Conservation (phyloP, 2,113 vertebrate species). For the Azemiops feae region DNA sequence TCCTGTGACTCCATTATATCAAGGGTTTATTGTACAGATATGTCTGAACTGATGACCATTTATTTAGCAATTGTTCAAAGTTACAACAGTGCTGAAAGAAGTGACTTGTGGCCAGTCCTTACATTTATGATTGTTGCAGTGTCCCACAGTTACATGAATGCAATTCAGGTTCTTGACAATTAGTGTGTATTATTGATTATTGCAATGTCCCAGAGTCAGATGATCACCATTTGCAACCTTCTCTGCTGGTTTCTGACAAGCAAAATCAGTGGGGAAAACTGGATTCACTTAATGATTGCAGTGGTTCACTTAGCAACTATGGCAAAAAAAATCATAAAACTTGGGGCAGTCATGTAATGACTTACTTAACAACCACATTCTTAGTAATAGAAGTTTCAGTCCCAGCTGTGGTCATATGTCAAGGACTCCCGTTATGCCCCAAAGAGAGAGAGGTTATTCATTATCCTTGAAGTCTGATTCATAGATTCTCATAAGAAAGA, state of each 20-base stretch:
- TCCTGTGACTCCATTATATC: not conserved
- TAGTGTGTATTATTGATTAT: not conserved
- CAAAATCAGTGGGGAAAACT: too few relatives aligned
- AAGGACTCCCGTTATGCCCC: not conserved
- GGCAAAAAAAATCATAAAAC: not conserved
- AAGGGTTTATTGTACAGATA: not conserved
- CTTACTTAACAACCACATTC: not conserved
- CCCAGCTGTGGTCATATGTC: not conserved
- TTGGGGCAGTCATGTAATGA: not conserved
- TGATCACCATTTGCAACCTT: not conserved
- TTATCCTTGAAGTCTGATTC: not conserved
- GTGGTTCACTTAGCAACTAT: not conserved
- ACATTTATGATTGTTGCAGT: not conserved
- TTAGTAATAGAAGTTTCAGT: not conserved
- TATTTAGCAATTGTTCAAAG: not conserved
- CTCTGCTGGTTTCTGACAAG: too few relatives aligned
- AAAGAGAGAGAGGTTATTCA: not conserved
- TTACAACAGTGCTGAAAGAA: not conserved
- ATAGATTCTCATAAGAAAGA: not conserved
- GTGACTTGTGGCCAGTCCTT: not conserved
- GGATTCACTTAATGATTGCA: too few relatives aligned
- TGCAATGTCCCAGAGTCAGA: not conserved
- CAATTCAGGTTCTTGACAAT: not conserved
- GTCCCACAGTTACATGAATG: not conserved
- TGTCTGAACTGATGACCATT: not conserved